Evolutionary conservation across 2,888 invertebrate genomes (phyloP), one percentile per base, ranked within the genome.

Genomic region (Hirtodrosophila histrioides): DNA sequence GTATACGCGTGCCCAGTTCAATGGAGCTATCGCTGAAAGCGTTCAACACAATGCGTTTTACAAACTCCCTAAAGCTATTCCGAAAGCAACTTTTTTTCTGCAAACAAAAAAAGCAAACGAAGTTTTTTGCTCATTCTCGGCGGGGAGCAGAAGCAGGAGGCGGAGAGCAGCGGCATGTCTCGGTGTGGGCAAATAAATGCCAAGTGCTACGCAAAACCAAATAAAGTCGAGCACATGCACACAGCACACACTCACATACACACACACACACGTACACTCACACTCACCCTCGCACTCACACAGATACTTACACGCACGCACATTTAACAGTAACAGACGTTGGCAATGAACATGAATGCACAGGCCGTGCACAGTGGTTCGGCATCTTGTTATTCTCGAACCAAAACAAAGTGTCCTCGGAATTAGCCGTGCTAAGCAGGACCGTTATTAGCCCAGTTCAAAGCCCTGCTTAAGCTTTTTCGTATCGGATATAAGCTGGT

Each of bases 161-260:
- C 56, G 33, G 65, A 41, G 36, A 56, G 69, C 75, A 51, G 66
- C 55, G 55, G 53, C 75, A 74, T 86, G 85, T 84, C 81, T 86
- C 81, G 66, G 78, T 81, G 81, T 80, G 86, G 84, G 77, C 86
- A 84, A 84, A 83, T 87, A 87, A 84, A 84, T 86, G 83, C 86
- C 83, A 87, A 88, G 83, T 79, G 86, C 80, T 87, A 85, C 83
- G 88, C 86, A 85, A 74, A 83, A 87, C 88, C 86, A 87, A 87
- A 83, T 83, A 83, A 83, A 81, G 86, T 83, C 87, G 82, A 83
- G 82, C 85, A 78, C 78, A 84, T 46, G 60, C 82, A 86, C 77
- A 77, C 68, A 46, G 12, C 44, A 33, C 45, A 36, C 39, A 24
- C 54, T 36, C 51, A 8, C 36, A 17, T 41, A 48, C 50, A 4